These are phyloP conservation scores for Phanerotoma sp. DNA, from an alignment of 2,888 invertebrate genomes.

Conservation along the genomic window DNA sequence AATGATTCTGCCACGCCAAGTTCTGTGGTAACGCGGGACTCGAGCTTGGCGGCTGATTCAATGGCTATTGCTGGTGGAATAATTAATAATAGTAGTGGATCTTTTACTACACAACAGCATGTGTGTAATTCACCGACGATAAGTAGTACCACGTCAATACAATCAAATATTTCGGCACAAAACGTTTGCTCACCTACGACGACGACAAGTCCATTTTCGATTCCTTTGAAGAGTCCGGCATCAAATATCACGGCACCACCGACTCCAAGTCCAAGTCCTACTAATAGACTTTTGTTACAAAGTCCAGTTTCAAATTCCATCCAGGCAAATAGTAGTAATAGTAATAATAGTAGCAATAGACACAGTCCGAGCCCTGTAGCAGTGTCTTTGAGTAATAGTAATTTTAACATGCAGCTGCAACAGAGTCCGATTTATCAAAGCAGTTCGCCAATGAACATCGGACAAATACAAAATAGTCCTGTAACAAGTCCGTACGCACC, in stretches of 20 bases:
- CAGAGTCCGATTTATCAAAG: slow-evolving; percentile 55
- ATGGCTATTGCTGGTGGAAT: too few relatives aligned
- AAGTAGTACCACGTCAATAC: slow-evolving; percentile 45
- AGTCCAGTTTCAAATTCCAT: slow-evolving; percentile 56
- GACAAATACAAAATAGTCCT: slow-evolving; percentile 53
- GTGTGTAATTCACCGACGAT: slow-evolving; percentile 28
- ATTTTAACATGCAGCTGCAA: slow-evolving; percentile 51
- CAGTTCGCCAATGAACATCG: slow-evolving; percentile 48
- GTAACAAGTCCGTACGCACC: slow-evolving; percentile 56
- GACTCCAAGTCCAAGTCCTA: slow-evolving; percentile 55
- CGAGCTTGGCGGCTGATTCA: too few relatives aligned
- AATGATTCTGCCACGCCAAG: too few relatives aligned
- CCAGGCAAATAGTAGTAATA: slow-evolving; percentile 53
- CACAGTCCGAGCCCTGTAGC: slow-evolving; percentile 43
- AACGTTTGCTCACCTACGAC: slow-evolving; percentile 53
- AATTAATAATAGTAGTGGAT: too few relatives aligned
- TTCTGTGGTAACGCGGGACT: too few relatives aligned
- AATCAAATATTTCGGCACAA: slow-evolving; percentile 50
- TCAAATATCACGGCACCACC: slow-evolving; percentile 54
- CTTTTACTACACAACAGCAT: slow-evolving; percentile 47
- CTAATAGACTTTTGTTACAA: slow-evolving; percentile 51
- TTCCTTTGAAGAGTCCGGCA: slow-evolving; percentile 55
- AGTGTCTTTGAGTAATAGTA: slow-evolving; percentile 42
- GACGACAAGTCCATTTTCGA: slow-evolving; percentile 55
- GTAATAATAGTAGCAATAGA: slow-evolving; percentile 25